phyloP scores from a whole-genome alignment of 2,797 vertebrate genomes.

The Syngnathus rostellatus region DNA sequence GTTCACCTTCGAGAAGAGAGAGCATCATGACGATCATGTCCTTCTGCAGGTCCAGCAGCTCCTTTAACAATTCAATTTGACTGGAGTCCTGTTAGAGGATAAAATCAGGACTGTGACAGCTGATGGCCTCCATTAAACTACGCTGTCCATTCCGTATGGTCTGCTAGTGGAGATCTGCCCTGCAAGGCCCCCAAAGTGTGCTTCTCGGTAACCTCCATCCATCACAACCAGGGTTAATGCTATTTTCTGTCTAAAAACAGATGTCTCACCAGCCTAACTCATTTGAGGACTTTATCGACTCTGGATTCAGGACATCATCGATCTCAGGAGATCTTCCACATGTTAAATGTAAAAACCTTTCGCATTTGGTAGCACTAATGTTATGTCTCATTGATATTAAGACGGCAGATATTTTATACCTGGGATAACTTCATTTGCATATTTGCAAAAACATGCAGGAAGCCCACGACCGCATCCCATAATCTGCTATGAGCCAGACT shows the following conservation, averaged over 20 bases:
- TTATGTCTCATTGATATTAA: too few relatives aligned
- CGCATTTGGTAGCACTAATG: too few relatives aligned
- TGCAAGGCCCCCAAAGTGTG: conserved; percentile 26
- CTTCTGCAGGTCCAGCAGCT: conserved; percentile 94
- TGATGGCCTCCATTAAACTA: conserved; percentile 12
- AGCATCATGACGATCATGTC: conserved; percentile 99
- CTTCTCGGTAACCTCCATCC: conserved; percentile 46
- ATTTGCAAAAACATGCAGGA: conserved; percentile 98
- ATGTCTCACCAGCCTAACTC: conserved; percentile 54
- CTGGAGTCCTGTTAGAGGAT: conserved; percentile 82
- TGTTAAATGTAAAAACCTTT: conserved; percentile 31
- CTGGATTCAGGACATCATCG: conserved; percentile 42
- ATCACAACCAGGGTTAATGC: conserved; percentile 59
- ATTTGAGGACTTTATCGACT: conserved; percentile 45
- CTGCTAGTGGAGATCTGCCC: not conserved
- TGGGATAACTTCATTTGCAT: conserved; percentile 99
- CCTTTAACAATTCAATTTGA: conserved; percentile 96
- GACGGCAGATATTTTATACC: conserved; percentile 53
- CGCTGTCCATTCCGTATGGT: not conserved
- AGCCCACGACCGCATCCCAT: conserved; percentile 97
- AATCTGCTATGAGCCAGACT: conserved; percentile 94
- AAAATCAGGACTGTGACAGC: conserved; percentile 28
- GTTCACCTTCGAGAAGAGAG: conserved; percentile 91
- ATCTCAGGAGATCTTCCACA: conserved; percentile 47
- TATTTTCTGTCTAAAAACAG: conserved; percentile 56